A percentile compares a stretch with the other conserved stretches of the same genome.
phyloP scores from a whole-genome alignment of 2,888 invertebrate genomes.

The Thereva unica region DNA sequence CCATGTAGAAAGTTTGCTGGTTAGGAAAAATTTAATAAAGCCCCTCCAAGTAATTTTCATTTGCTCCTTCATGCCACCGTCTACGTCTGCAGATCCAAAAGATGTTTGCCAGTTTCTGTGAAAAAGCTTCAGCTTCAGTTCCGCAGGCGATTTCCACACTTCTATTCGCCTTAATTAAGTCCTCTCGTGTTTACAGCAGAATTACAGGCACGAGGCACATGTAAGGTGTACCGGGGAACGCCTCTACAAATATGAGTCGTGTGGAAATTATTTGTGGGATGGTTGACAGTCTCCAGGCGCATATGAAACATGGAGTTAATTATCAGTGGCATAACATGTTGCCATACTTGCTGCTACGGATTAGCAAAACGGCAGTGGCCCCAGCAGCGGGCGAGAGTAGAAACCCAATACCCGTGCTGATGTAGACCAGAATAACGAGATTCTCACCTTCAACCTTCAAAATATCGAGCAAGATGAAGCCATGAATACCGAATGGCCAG shows the following conservation, averaged over 20 bases:
- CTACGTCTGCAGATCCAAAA: too few relatives aligned
- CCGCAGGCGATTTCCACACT: neutral
- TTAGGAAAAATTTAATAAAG: too few relatives aligned
- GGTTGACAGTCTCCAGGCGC: constrained; percentile 6
- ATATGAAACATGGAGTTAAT: constrained; percentile 17
- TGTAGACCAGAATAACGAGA: constrained; percentile 7
- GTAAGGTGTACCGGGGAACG: neutral
- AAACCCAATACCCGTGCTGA: constrained; percentile 4
- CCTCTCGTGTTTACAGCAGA: constrained; percentile 14
- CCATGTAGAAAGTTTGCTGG: too few relatives aligned
- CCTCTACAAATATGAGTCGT: constrained; percentile 18
- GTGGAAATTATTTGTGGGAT: constrained; percentile 15
- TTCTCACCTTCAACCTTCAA: constrained; percentile 15
- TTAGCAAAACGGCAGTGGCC: constrained; percentile 3
- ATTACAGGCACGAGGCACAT: constrained; percentile 2
- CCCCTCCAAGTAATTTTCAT: too few relatives aligned
- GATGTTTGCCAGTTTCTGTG: too few relatives aligned
- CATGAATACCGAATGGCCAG: too few relatives aligned
- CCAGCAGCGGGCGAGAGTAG: constrained; percentile 12
- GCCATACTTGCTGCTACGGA: constrained; percentile 1
- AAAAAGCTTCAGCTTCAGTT: too few relatives aligned
- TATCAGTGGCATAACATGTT: constrained; percentile 16
- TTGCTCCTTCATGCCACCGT: too few relatives aligned
- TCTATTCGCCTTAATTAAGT: constrained; percentile 31
- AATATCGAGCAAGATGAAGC: neutral